phyloP scores from a whole-genome alignment of 2,888 invertebrate genomes.

The Coleophora deauratella region DNA sequence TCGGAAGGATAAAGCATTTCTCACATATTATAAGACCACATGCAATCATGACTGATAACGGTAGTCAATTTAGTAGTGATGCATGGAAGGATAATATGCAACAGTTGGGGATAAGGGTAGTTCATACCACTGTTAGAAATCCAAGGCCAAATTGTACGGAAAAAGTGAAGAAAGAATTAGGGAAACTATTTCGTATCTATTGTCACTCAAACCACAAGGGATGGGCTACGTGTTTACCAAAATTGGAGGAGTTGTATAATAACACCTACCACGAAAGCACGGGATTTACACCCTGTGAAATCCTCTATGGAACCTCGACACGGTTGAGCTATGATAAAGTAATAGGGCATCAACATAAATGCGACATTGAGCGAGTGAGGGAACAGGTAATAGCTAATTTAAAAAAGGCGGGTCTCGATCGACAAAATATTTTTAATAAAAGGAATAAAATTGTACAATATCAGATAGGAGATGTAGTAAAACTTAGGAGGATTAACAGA shows the following conservation, averaged over 20 bases:
- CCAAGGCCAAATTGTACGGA: constrained; percentile 18
- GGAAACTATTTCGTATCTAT: constrained; percentile 16
- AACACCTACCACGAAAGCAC: constrained; percentile 16
- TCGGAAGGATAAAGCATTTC: constrained; percentile 9
- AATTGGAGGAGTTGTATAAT: constrained; percentile 16
- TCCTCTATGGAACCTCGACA: not conserved
- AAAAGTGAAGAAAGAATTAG: constrained; percentile 18
- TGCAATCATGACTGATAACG: constrained; percentile 15
- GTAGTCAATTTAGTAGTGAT: constrained; percentile 11
- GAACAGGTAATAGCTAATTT: constrained; percentile 6
- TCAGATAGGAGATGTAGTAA: constrained; percentile 14
- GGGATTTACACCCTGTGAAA: constrained; percentile 6
- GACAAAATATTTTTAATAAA: constrained; percentile 5
- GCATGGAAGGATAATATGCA: constrained; percentile 4
- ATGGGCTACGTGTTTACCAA: constrained; percentile 12
- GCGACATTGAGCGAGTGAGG: not conserved
- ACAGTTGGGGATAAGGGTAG: constrained; percentile 2
- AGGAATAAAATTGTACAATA: constrained; percentile 6
- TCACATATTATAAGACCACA: constrained; percentile 9
- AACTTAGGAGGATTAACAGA: constrained; percentile 5
- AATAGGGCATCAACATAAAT: no score
- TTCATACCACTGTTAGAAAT: constrained; percentile 17
- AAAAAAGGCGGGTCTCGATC: not conserved
- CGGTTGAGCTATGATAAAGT: constrained; percentile 7
- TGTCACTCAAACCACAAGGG: constrained; percentile 13